Base-by-base conservation (phyloP, 2,113 vertebrate genomes). In the Leptocoma aspasia region DNA sequence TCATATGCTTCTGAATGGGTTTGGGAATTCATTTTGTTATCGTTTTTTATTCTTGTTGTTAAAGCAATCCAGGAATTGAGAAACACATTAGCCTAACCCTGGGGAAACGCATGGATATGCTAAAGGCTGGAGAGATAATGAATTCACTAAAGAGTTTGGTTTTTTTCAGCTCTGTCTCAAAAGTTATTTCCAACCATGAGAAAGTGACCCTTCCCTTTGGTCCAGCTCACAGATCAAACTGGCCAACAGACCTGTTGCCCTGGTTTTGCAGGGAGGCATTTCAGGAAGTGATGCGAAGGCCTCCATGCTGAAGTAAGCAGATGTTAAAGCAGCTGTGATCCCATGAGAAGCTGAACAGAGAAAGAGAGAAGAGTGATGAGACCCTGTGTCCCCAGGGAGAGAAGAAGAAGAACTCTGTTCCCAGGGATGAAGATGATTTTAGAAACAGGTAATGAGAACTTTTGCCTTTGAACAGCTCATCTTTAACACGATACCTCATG, bases 1-100 rank as follows among this genome's bases (percentile, higher is more conserved):
- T 63, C 64, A 30, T 37, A 22, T n/a, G 11, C 57, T 89, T 75
- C 64, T 27, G 45, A 59, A 66, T 61, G 35, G 41, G 20, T 68
- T 70, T 87, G 84, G 66, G 91, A 90, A 92, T 96, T 94, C 50
- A 69, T 95, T 95, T 86, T 53, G 60, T 77, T 92, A 82, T 87
- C 4, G 0, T 73, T 31, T 95, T 96, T 22, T 7, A 89, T 92
- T 90, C 91, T 94, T 91, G 33, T 78, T 88, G 56, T 94, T 94
- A 91, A 77, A 93, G 68, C 71, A 81, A 59, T 93, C 93, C 72
- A 87, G 50, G 77, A 91, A 96, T 39, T 94, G 83, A 92, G 57
- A 94, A 93, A 77, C 11, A 1, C 89, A 89, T 97, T 96, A 92
- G 81, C 44, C 52, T 82, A 80, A 84, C 87, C 81, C 78, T 60